Percentiles rank a stretch among this genome's conserved stretches.
Conservation (phyloP, 2,797 vertebrate species). For the Rhincodon typus region DNA sequence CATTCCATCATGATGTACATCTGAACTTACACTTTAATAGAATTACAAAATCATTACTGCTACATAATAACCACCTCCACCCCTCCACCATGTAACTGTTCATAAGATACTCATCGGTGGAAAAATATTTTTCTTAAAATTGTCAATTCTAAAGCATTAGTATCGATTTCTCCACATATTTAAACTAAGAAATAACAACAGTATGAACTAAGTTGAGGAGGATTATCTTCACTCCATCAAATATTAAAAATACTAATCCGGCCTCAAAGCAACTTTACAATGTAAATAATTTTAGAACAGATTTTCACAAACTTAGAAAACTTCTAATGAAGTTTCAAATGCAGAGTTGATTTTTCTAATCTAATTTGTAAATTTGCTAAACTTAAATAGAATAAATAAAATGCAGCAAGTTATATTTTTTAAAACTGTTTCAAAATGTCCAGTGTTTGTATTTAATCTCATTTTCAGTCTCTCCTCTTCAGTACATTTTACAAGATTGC, state of each 20-base stretch:
- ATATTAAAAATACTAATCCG: conserved; percentile 29
- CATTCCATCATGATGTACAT: neutral
- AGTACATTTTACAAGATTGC: neutral
- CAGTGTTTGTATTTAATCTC: neutral
- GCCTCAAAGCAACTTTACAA: neutral
- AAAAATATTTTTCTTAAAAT: neutral
- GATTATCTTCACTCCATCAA: neutral
- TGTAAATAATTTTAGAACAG: neutral
- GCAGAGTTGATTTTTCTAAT: neutral
- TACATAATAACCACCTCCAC: neutral
- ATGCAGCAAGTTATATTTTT: neutral
- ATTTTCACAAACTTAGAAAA: neutral
- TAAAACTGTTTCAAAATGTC: neutral
- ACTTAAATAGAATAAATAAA: neutral
- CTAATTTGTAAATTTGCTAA: neutral
- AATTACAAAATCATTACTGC: neutral
- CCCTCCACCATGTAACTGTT: neutral
- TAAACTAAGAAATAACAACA: neutral
- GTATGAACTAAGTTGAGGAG: neutral
- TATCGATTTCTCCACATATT: neutral
- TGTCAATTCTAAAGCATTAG: neutral
- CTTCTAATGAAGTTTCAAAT: neutral
- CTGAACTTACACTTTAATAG: neutral
- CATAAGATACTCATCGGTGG: neutral
- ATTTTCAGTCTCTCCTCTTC: neutral